phyloP scores from a whole-genome alignment of 1,140 invertebrate genomes.

The Dendrolimus kikuchii region DNA sequence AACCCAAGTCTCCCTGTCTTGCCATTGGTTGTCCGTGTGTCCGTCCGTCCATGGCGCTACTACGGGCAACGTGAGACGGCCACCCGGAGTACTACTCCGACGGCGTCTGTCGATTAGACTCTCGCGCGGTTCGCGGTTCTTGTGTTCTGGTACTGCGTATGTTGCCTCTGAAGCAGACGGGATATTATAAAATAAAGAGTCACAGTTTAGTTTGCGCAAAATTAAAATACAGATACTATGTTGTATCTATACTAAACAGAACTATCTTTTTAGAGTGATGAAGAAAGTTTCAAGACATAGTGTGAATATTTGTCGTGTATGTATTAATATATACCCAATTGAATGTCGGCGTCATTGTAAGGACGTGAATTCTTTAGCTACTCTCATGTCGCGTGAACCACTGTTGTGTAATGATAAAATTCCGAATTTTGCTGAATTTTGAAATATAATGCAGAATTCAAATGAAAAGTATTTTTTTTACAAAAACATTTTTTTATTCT shows the following conservation, averaged over 20 bases:
- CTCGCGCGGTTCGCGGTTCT: conserved; percentile 39
- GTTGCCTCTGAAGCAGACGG: conserved; percentile 38
- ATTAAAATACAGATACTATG: too few species aligned
- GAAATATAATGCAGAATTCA: too few species aligned
- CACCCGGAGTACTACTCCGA: conserved; percentile 31
- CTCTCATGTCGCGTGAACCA: too few species aligned
- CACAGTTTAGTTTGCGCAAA: too few species aligned
- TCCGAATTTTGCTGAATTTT: too few species aligned
- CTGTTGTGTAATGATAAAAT: too few species aligned
- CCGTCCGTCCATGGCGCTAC: conserved; percentile 40
- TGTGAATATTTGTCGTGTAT: not conserved
- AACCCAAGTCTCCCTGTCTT: conserved; percentile 47
- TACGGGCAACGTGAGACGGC: conserved; percentile 41
- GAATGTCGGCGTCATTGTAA: too few species aligned
- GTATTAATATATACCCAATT: not conserved
- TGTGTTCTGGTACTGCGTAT: conserved; percentile 57
- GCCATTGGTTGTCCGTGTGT: conserved; percentile 36
- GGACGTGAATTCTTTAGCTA: too few species aligned
- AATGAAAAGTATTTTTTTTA: too few species aligned
- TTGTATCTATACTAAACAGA: too few species aligned
- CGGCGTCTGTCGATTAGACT: conserved; percentile 49
- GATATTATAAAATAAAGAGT: not conserved
- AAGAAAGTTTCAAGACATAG: not conserved
- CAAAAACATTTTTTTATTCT: too few species aligned
- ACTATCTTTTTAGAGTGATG: too few species aligned